phyloP scores from a whole-genome alignment of 2,797 vertebrate genomes.

The Enteromius unitaeniatus region DNA sequence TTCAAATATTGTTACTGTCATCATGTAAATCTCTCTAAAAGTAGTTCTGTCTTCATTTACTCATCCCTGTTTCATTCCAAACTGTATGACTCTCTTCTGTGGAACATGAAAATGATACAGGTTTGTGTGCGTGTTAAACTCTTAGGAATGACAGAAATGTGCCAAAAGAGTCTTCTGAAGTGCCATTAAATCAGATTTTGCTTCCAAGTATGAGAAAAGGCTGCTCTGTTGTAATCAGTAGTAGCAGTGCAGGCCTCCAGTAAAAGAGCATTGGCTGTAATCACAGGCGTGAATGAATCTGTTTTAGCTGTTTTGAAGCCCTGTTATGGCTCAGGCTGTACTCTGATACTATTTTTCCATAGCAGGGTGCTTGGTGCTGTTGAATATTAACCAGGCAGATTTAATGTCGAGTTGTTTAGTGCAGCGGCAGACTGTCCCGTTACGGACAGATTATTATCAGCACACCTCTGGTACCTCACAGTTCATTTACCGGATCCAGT shows the following conservation, averaged over 20 bases:
- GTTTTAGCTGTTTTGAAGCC: not conserved
- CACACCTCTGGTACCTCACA: not conserved
- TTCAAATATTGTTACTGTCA: not conserved
- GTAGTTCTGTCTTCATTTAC: not conserved
- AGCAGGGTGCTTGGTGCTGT: constrained; percentile 34
- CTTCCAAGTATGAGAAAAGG: not conserved
- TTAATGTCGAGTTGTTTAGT: constrained; percentile 24
- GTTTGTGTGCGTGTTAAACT: not conserved
- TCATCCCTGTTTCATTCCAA: not conserved
- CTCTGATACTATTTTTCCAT: constrained; percentile 39
- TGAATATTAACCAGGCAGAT: constrained; percentile 60
- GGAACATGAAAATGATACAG: not conserved
- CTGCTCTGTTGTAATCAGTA: not conserved
- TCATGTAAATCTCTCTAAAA: not conserved
- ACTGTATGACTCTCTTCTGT: not conserved
- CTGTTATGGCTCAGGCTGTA: constrained; percentile 10
- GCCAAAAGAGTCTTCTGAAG: not conserved
- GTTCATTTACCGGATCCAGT: constrained; percentile 10
- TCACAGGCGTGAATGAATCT: not conserved
- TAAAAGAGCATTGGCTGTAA: not conserved
- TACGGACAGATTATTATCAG: not conserved
- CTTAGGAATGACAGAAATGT: not conserved
- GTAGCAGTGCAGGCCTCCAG: not conserved
- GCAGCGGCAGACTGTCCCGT: not conserved
- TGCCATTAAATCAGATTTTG: not conserved